Percentiles rank a stretch among this genome's conserved stretches.
Conservation (phyloP, 2,113 vertebrate genomes). For the Albula glossodonta region DNA sequence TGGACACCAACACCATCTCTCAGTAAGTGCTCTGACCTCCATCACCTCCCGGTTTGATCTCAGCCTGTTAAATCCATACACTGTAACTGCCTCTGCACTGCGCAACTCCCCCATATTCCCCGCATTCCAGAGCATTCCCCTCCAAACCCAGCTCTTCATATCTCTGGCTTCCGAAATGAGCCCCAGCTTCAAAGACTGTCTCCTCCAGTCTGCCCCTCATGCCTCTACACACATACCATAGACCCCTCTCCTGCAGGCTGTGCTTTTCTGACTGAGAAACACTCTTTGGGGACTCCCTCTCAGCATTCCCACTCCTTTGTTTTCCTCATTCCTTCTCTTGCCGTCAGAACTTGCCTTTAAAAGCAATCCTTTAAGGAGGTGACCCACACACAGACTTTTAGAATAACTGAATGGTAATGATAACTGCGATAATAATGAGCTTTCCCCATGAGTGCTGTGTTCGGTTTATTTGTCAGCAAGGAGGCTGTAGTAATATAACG, state of each 20-base stretch:
- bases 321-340: neutral
- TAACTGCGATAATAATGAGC: neutral
- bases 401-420: neutral
- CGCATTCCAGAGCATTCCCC: neutral
- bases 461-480: neutral
- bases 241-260: too few relatives aligned
- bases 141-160: neutral
- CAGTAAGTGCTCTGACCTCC: slow-evolving; percentile 79
- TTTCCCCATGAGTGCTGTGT: neutral
- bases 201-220: too few relatives aligned
- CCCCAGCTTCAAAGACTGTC: too few relatives aligned
- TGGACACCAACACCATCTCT: slow-evolving; percentile 98
- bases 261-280: too few relatives aligned
- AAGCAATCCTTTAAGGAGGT: neutral
- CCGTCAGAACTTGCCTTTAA: neutral
- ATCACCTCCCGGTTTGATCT: neutral
- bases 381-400: neutral
- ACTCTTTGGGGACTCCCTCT: neutral
- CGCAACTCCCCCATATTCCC: neutral
- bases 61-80: neutral
- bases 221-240: too few relatives aligned
- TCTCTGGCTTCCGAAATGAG: too few relatives aligned
- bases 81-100: too few relatives aligned
- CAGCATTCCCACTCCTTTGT: neutral
- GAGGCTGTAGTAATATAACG: neutral